A percentile compares a stretch with the other conserved stretches of the same genome.
Evolutionary conservation across 1,140 invertebrate species (phyloP).

Genomic region (Scaptomyza graminum): DNA sequence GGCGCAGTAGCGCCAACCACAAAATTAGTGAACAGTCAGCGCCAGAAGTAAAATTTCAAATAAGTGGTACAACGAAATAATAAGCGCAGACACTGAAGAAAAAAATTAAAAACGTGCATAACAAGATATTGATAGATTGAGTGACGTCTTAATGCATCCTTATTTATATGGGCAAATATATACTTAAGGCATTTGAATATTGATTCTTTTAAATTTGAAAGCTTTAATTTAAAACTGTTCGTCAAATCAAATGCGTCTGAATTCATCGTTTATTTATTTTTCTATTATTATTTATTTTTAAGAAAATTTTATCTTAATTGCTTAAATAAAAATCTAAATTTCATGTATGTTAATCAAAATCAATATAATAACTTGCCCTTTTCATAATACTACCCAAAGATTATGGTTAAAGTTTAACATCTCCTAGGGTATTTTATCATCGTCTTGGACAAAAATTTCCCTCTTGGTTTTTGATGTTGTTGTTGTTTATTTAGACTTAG

Average conservation of each 20-base stretch:
- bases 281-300: too few relatives aligned
- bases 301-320: too few relatives aligned
- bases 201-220: too few relatives aligned
- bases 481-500: slow-evolving; percentile 28
- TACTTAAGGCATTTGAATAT: not conserved
- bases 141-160: not conserved
- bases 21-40: slow-evolving; percentile 30
- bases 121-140: not conserved
- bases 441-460: not conserved
- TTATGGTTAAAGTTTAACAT: not conserved
- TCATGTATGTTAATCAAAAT: too few relatives aligned
- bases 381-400: not conserved
- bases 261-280: too few relatives aligned
- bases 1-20: not conserved
- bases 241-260: too few relatives aligned
- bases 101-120: not conserved
- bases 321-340: too few relatives aligned
- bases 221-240: too few relatives aligned
- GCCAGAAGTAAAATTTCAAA: slow-evolving; percentile 14
- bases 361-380: too few relatives aligned
- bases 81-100: not conserved
- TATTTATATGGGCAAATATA: not conserved
- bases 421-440: not conserved
- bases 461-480: not conserved
- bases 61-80: not conserved